Percentiles rank a stretch among this genome's conserved stretches.
phyloP scores from a whole-genome alignment of 1,140 invertebrate species.

The Pantala flavescens region DNA sequence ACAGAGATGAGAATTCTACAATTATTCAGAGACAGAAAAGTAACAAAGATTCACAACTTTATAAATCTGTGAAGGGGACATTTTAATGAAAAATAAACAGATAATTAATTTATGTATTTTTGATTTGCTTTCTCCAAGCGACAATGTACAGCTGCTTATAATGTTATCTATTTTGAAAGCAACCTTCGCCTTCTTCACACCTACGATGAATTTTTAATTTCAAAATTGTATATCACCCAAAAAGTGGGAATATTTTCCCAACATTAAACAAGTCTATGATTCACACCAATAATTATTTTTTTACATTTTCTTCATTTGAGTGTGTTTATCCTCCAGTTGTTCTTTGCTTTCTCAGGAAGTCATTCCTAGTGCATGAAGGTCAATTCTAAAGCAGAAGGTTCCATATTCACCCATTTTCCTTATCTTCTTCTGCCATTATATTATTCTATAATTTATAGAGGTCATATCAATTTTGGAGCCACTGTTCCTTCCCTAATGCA shows the following conservation, averaged over 20 bases:
- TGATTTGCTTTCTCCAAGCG: conserved; percentile 4
- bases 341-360: no score
- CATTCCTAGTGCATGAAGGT: no score
- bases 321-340: no score
- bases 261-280: background rate
- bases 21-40: background rate
- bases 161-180: background rate
- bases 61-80: background rate
- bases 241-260: background rate
- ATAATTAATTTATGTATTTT: conserved; percentile 6
- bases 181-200: background rate
- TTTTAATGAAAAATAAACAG: background rate
- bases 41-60: background rate
- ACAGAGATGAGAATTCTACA: background rate
- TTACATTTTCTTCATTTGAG: no score
- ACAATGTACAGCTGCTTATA: conserved; percentile 1
- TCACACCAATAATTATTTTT: background rate
- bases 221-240: background rate
- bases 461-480: background rate
- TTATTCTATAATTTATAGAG: no score
- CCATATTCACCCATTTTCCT: no score
- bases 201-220: background rate
- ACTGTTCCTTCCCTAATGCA: background rate
- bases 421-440: no score
- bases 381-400: no score